These are phyloP conservation scores for Aporophyla nigra DNA, from an alignment of 2,888 invertebrate genomes.

Conservation along the genomic window DNA sequence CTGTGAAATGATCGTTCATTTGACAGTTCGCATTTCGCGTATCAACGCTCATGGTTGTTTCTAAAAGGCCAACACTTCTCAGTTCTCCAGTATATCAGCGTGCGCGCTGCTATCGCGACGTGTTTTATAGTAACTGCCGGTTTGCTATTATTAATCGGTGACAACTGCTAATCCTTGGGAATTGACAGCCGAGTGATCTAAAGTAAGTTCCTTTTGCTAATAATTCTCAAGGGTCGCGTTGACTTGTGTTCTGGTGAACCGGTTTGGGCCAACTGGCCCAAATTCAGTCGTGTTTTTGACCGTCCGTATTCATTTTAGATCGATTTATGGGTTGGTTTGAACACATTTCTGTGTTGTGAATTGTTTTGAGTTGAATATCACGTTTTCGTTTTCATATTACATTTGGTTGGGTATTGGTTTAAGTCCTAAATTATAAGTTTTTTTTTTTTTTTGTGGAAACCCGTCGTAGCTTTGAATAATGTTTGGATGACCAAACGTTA, in stretches of 20 bases:
- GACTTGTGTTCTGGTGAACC: slow-evolving; percentile 1
- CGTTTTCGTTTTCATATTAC: neutral
- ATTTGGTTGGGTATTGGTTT: neutral
- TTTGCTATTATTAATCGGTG: slow-evolving; percentile 45
- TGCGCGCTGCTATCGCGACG: slow-evolving; percentile 62
- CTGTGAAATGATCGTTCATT: slow-evolving; percentile 37
- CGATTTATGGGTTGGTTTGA: slow-evolving; percentile 8
- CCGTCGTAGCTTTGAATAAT: neutral
- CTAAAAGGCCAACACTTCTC: slow-evolving; percentile 40
- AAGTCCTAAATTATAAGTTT: neutral
- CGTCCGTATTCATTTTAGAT: slow-evolving; percentile 12
- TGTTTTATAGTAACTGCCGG: slow-evolving; percentile 44
- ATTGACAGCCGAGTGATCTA: slow-evolving; percentile 38
- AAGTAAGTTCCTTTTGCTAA: slow-evolving; percentile 45
- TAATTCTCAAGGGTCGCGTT: slow-evolving; percentile 8
- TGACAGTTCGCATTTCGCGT: slow-evolving; percentile 35
- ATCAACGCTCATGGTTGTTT: slow-evolving; percentile 53
- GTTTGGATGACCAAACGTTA: neutral
- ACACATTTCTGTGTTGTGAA: neutral
- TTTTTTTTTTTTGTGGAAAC: neutral
- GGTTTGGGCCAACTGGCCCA: neutral
- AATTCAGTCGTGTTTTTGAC: slow-evolving; percentile 11
- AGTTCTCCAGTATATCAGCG: slow-evolving; percentile 59
- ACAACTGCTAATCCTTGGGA: slow-evolving; percentile 51
- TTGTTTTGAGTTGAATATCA: neutral